Evolutionary conservation across 2,888 invertebrate species (phyloP).

Genomic region (Copidosoma aretas): DNA sequence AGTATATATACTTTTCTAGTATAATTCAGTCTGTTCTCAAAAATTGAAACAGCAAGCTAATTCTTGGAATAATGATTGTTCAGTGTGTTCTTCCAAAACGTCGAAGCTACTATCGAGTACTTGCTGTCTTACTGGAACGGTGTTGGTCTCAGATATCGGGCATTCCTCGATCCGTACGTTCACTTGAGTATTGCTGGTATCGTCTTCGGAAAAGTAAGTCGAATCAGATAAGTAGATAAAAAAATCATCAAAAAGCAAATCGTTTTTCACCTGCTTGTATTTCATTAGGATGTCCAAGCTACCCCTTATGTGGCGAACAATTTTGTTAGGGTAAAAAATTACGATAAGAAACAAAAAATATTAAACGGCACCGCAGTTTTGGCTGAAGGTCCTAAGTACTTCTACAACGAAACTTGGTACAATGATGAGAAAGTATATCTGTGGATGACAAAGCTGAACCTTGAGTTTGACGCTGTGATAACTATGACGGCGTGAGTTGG

Average conservation of each 20-base stretch:
- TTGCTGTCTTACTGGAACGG: conserved; percentile 31
- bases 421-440: neutral
- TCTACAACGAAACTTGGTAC: conserved; percentile 7
- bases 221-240: too few relatives aligned
- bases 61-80: neutral
- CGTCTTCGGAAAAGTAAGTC: conserved; percentile 19
- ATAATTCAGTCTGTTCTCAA: conserved; percentile 12
- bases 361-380: neutral
- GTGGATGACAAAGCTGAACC: neutral
- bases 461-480: conserved; percentile 18
- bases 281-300: conserved; percentile 2
- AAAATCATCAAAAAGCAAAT: too few relatives aligned
- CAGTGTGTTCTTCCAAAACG: conserved; percentile 18
- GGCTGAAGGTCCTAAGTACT: neutral
- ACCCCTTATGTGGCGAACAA: conserved; percentile 19
- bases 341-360: conserved; percentile 3
- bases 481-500: conserved; percentile 25
- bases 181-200: conserved; percentile 32
- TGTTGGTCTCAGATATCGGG: conserved; percentile 32
- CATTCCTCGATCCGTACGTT: conserved; percentile 12
- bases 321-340: neutral
- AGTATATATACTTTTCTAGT: conserved; percentile 3
- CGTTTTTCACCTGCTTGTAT: neutral
- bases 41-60: neutral
- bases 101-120: conserved; percentile 11